phyloP scores from a whole-genome alignment of 2,888 invertebrate species.

The Pedicia rivosa region DNA sequence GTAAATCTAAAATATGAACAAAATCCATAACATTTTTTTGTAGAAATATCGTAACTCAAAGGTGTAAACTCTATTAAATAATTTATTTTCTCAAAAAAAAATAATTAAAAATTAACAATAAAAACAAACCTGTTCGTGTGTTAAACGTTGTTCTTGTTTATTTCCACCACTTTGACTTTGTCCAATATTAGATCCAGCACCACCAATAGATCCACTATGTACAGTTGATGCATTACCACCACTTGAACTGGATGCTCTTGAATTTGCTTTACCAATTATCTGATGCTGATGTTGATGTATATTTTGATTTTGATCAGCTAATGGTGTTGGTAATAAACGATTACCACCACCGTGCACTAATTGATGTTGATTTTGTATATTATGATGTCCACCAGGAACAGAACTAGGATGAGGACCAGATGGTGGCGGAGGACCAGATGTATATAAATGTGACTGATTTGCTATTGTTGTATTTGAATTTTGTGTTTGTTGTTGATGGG shows the following conservation, averaged over 20 bases:
- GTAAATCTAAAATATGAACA: too few species aligned
- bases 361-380: slow-evolving; percentile 9
- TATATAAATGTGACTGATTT: slow-evolving; percentile 9
- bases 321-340: slow-evolving; percentile 29
- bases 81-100: too few species aligned
- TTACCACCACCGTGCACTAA: slow-evolving; percentile 8
- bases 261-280: slow-evolving; percentile 19
- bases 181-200: slow-evolving; percentile 9
- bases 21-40: too few species aligned
- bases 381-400: slow-evolving; percentile 10
- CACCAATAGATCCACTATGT: slow-evolving; percentile 9
- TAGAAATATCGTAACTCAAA: too few species aligned
- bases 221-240: slow-evolving; percentile 19
- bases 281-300: slow-evolving; percentile 13
- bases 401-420: slow-evolving; percentile 19
- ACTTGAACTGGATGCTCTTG: slow-evolving; percentile 29
- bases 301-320: slow-evolving; percentile 13
- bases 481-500: slow-evolving; percentile 6
- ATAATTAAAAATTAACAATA: too few species aligned
- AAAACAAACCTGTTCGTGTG: slow-evolving; percentile 97
- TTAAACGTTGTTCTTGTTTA: slow-evolving; percentile 71
- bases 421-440: slow-evolving; percentile 8
- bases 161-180: slow-evolving; percentile 16
- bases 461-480: slow-evolving; percentile 9
- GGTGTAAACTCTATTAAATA: too few species aligned